Conservation (phyloP, 2,113 vertebrate species). For the Actenoides lindsayi region DNA sequence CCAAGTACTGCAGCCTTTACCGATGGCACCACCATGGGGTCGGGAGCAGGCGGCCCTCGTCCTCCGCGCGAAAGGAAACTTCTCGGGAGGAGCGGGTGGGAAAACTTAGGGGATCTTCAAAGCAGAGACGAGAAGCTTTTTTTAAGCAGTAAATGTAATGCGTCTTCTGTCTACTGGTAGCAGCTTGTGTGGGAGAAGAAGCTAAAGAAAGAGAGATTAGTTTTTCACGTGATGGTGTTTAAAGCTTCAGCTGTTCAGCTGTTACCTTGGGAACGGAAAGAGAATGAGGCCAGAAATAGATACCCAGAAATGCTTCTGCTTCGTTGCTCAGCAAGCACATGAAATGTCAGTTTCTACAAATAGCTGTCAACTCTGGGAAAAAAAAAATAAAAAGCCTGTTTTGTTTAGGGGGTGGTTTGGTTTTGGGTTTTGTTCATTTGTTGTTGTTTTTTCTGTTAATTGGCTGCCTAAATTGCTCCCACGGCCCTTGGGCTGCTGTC, state of each 20-base stretch:
- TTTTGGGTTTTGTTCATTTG: not conserved
- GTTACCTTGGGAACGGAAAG: not conserved
- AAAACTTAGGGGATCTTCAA: rapidly evolving
- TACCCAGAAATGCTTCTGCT: not conserved
- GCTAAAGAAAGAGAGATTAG: not conserved
- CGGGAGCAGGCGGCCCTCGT: rapidly evolving
- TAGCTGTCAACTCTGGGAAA: not conserved
- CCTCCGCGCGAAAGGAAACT: rapidly evolving
- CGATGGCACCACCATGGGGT: rapidly evolving
- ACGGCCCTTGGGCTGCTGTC: not conserved
- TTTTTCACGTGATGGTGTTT: not conserved
- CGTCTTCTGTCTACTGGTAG: rapidly evolving
- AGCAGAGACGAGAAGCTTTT: not conserved
- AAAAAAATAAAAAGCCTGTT: not conserved
- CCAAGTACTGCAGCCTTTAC: rapidly evolving
- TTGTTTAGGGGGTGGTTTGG: not conserved
- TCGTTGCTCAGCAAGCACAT: not conserved
- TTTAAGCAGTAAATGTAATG: not conserved
- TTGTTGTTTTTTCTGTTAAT: not conserved
- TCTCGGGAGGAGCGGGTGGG: rapidly evolving
- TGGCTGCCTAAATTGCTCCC: not conserved
- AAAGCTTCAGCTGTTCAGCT: not conserved
- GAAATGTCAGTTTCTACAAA: not conserved
- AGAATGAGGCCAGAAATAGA: not conserved
- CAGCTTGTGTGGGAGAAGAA: not conserved